Percentiles rank a stretch among this genome's conserved stretches.
Conservation (phyloP, 2,113 vertebrate genomes). For the Haemorhous mexicanus region DNA sequence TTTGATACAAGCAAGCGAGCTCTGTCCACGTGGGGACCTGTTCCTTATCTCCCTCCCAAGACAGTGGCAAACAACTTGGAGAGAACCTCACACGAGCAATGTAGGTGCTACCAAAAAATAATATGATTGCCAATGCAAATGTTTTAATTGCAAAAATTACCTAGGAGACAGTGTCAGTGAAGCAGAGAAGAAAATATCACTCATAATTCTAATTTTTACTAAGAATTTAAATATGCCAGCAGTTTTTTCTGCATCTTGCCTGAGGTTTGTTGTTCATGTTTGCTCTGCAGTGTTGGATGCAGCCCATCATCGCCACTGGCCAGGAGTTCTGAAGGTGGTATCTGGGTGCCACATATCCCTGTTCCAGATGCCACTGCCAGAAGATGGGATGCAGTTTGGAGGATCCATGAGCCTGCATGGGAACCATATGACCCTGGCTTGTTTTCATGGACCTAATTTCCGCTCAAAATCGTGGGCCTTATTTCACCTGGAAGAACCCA, state of each 20-base stretch:
- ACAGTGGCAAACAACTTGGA: conserved; percentile 82
- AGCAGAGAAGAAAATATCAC: not conserved
- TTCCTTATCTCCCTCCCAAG: conserved; percentile 92
- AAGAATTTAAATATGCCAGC: not conserved
- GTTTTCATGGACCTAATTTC: conserved; percentile 97
- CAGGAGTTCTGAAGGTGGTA: conserved; percentile 89
- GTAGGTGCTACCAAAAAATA: conserved; percentile 70
- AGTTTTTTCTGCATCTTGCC: not conserved
- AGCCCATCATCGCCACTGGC: conserved; percentile 97
- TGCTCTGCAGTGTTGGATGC: conserved; percentile 85
- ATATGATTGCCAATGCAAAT: not conserved
- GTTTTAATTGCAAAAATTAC: not conserved
- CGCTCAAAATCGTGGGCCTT: conserved; percentile 97
- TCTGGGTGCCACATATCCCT: conserved; percentile 97
- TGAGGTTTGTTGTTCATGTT: not conserved
- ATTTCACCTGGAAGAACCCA: conserved; percentile 97
- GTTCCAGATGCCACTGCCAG: conserved; percentile 92
- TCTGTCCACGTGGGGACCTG: conserved; percentile 96
- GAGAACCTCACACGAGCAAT: conserved; percentile 85
- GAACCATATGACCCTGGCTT: conserved; percentile 97
- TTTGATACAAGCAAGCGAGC: conserved; percentile 98
- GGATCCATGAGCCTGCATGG: conserved; percentile 98
- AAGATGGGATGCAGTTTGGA: conserved; percentile 94
- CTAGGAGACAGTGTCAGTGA: not conserved
- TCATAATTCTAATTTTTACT: not conserved